Conservation (phyloP, 2,113 vertebrate genomes). For the Seriola dumerili region DNA sequence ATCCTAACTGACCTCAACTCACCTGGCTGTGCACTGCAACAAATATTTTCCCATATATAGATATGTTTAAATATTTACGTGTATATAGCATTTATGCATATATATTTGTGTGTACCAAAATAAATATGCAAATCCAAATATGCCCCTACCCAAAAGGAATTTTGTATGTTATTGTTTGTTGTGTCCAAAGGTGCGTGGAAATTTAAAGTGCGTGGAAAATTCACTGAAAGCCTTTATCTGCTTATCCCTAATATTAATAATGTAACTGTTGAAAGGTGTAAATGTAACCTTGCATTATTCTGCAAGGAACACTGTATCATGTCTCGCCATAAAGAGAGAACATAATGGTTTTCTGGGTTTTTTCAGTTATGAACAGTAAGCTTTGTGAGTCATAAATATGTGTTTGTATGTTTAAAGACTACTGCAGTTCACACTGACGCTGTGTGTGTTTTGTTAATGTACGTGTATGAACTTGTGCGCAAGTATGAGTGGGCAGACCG, state of each 20-base stretch:
- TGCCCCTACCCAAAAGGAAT: not conserved
- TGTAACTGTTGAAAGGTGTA: not conserved
- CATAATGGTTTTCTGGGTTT: slow-evolving; percentile 38
- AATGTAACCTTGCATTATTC: slow-evolving; percentile 39
- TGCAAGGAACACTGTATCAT: not conserved
- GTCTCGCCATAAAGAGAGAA: not conserved
- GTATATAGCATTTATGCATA: not conserved
- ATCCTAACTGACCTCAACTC: not conserved
- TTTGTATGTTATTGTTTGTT: not conserved
- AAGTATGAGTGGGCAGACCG: slow-evolving; percentile 12
- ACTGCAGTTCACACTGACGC: not conserved
- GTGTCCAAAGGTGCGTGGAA: not conserved
- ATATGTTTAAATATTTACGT: not conserved
- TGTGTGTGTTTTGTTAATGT: not conserved
- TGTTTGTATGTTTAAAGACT: slow-evolving; percentile 26
- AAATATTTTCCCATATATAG: not conserved
- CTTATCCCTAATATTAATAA: not conserved
- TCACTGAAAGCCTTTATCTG: not conserved
- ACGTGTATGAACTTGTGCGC: not conserved
- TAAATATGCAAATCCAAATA: not conserved
- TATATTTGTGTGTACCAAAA: not conserved
- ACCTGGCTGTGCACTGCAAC: not conserved
- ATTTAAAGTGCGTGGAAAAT: not conserved
- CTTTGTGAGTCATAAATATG: slow-evolving; percentile 11
- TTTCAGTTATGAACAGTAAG: slow-evolving; percentile 38